These are phyloP conservation scores for Epinotia nisella DNA, from an alignment of 2,888 invertebrate genomes.

Conservation along the genomic window DNA sequence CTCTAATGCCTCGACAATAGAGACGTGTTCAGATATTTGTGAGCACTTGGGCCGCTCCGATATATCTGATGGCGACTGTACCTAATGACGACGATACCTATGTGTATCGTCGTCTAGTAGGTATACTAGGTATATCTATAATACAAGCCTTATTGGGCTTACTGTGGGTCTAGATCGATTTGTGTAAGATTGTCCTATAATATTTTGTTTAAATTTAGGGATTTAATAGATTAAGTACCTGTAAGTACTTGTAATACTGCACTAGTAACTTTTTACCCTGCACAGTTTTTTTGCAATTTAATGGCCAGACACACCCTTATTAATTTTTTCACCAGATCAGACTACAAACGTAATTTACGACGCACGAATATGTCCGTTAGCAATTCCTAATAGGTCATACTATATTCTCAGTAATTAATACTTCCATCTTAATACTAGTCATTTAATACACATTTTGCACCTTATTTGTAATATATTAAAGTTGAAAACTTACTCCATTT, in stretches of 20 bases:
- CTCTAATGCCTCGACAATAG: too few relatives aligned
- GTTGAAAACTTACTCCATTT: not conserved
- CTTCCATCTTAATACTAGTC: constrained; percentile 7
- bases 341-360: constrained; percentile 21
- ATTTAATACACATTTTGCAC: constrained; percentile 8
- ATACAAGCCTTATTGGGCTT: too few relatives aligned
- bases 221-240: not conserved
- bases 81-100: too few relatives aligned
- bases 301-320: constrained; percentile 2
- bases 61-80: too few relatives aligned
- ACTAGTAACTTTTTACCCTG: not conserved
- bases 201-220: too few relatives aligned
- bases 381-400: constrained; percentile 9
- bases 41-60: too few relatives aligned
- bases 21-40: too few relatives aligned
- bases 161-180: too few relatives aligned
- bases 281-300: not conserved
- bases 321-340: constrained; percentile 12
- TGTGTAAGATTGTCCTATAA: too few relatives aligned
- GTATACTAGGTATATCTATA: too few relatives aligned
- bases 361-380: constrained; percentile 13
- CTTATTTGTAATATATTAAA: not conserved
- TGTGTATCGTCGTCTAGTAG: too few relatives aligned
- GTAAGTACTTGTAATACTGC: not conserved
- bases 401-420: constrained; percentile 27